phyloP scores from a whole-genome alignment of 2,113 vertebrate species.

The Sterna hirundo region DNA sequence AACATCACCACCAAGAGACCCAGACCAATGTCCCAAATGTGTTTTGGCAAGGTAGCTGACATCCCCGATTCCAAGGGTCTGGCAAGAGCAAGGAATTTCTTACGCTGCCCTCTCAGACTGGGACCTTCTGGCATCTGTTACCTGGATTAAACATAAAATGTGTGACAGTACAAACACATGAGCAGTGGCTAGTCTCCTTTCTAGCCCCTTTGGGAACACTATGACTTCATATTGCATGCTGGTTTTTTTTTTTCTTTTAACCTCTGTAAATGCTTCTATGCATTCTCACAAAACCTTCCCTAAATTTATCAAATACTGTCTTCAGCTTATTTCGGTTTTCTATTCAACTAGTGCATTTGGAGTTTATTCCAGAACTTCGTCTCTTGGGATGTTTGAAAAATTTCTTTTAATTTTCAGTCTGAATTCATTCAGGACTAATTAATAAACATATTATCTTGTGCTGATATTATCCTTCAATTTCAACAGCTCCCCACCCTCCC shows the following conservation, averaged over 20 bases:
- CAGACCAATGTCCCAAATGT: neutral
- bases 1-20: neutral
- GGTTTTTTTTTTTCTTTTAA: neutral
- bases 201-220: neutral
- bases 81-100: neutral
- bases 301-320: neutral
- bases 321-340: neutral
- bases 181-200: neutral
- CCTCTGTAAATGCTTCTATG: neutral
- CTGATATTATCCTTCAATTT: neutral
- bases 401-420: neutral
- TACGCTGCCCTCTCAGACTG: neutral
- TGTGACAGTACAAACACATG: neutral
- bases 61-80: neutral
- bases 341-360: neutral
- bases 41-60: neutral
- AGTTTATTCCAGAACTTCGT: neutral
- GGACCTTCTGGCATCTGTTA: neutral
- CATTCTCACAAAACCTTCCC: neutral
- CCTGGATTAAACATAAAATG: neutral
- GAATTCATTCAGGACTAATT: neutral
- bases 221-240: neutral
- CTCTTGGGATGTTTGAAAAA: neutral
- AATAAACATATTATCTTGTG: neutral
- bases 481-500: neutral